Evolutionary conservation across 2,113 vertebrate genomes (phyloP), one percentile per base, ranked within the genome.

Genomic region (Helogale parvula): DNA sequence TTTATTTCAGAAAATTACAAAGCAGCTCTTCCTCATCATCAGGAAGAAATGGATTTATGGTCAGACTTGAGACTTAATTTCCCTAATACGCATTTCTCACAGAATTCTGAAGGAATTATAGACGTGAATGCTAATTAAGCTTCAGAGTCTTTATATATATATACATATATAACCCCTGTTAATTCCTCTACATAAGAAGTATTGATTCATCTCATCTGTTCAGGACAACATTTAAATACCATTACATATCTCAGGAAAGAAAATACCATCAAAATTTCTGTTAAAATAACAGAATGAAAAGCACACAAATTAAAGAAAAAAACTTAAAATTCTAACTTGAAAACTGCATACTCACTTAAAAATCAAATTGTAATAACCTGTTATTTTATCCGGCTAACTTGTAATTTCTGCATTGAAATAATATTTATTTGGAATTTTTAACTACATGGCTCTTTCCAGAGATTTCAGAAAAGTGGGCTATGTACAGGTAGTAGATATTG

Each of bases 401-500:
- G 31, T 27, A 93, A 71, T 85, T 84, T 97, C 83, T 82, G 29
- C 74, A 77, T 19, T 65, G 19, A 92, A 85, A 77, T 94, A 76
- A 81, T 96, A 96, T 84, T 84, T 96, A 63, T 72, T 92, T 96
- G 88, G 65, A 85, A 81, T 95, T 96, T 98, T 97, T 97, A 89
- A 77, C 57, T 35, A 52, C 19, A 76, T 33, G 50, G 19, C 5
- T 79, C 41, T 19, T 38, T 74, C 47, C 23, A 95, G 72, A 97
- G 50, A 52, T 60, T 93, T 76, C 76, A 90, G 50, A 94, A 85
- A 16, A 82, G 54, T 16, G 45, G 38, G 2, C 25, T 66, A 65
- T 27, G 65, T 88, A 85, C 1, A 92, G 17, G 23, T 90, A 31
- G 25, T 66, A 94, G 79, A 87, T 76, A 77, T 84, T 66, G 80